A percentile compares a stretch with the other conserved stretches of the same genome.
phyloP scores from a whole-genome alignment of 2,113 vertebrate species.

The Balaenoptera acutorostrata region DNA sequence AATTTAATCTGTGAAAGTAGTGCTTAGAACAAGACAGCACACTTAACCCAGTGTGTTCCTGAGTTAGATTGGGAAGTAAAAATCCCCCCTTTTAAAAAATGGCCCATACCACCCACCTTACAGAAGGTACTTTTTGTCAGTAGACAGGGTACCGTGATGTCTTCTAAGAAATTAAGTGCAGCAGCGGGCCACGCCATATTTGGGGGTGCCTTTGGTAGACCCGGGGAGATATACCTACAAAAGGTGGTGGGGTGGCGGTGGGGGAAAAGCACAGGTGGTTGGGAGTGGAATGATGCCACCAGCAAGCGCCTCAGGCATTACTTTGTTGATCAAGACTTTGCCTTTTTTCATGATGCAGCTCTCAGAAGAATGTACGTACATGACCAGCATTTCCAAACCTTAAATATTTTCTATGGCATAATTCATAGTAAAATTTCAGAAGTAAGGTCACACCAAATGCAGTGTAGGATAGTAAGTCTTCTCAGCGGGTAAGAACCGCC shows the following conservation, averaged over 20 bases:
- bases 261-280: not conserved
- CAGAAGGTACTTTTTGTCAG: not conserved
- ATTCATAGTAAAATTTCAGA: slow-evolving; percentile 10
- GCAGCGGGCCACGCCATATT: not conserved
- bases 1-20: slow-evolving; percentile 25
- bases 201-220: not conserved
- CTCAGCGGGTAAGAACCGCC: not conserved
- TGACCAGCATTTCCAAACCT: not conserved
- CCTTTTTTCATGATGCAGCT: slow-evolving; percentile 6
- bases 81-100: not conserved
- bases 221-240: not conserved
- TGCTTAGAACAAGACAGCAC: not conserved
- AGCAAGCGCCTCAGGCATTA: not conserved
- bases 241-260: not conserved
- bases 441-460: not conserved
- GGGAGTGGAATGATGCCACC: not conserved
- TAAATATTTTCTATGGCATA: not conserved
- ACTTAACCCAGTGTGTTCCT: not conserved
- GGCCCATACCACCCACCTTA: not conserved
- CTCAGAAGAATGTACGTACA: not conserved
- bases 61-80: slow-evolving; percentile 17
- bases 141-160: not conserved
- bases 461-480: not conserved
- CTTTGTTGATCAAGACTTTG: not conserved
- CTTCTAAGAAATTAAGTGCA: not conserved